Conservation (phyloP, 2,113 vertebrate species). For the Candoia aspera region DNA sequence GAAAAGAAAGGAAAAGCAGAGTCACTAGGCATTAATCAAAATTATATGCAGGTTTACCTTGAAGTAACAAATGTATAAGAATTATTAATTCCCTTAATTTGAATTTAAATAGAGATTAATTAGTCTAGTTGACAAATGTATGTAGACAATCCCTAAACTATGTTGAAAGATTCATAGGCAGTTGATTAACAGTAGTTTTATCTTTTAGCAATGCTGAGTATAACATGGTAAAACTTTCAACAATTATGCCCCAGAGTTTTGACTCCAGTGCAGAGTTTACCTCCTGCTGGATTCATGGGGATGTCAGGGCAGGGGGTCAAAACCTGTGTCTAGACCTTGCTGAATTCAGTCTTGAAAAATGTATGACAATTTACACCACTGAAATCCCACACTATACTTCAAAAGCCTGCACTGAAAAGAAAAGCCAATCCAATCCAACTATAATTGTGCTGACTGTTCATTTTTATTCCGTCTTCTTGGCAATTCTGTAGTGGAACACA, state of each 20-base stretch:
- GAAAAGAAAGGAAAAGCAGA: background rate
- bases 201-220: background rate
- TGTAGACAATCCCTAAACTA: background rate
- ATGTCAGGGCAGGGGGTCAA: background rate
- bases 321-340: background rate
- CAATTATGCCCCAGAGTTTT: background rate
- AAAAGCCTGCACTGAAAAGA: background rate
- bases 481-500: background rate
- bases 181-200: background rate
- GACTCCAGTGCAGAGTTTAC: background rate
- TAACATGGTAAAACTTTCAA: constrained; percentile 15
- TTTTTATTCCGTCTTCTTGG: background rate
- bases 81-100: background rate
- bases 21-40: background rate
- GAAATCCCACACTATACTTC: background rate
- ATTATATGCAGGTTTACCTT: background rate
- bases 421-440: background rate
- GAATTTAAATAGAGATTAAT: background rate
- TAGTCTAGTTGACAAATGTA: background rate
- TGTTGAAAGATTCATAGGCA: background rate
- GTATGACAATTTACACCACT: background rate
- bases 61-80: background rate
- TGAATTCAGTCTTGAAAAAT: background rate
- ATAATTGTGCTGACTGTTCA: background rate
- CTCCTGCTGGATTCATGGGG: background rate